Evolutionary conservation across 2,797 vertebrate genomes (phyloP).

Genomic region (Orestias chungarensis): DNA sequence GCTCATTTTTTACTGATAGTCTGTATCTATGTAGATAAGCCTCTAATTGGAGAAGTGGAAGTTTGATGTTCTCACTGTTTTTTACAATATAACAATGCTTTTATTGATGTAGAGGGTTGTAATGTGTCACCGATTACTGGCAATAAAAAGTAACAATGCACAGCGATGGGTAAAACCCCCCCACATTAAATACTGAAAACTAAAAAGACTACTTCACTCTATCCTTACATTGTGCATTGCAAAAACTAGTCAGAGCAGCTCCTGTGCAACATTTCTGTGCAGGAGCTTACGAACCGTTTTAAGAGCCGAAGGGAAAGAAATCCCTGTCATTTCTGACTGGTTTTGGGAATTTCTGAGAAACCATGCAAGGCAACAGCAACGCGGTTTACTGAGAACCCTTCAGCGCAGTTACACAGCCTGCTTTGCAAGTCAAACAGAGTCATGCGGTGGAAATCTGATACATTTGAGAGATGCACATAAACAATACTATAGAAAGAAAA

Average conservation of each 20-base stretch:
- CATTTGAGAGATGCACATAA: no score
- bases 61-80: neutral
- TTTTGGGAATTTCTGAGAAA: constrained; percentile 3
- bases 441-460: constrained; percentile 1
- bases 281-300: neutral
- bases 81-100: constrained; percentile 1
- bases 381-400: neutral
- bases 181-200: neutral
- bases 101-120: neutral
- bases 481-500: neutral
- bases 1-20: neutral
- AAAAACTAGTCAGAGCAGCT: neutral
- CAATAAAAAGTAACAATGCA: neutral
- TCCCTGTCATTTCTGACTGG: neutral
- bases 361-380: constrained; percentile 12
- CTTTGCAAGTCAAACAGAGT: constrained; percentile 22
- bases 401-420: neutral
- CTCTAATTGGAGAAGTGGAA: neutral
- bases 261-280: neutral
- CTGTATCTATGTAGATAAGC: neutral
- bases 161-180: constrained; percentile 5
- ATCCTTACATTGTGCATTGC: neutral
- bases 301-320: neutral
- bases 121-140: neutral
- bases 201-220: neutral